Percentiles rank a stretch among this genome's conserved stretches.
These are phyloP conservation scores for Ochlodes sylvanus DNA, from an alignment of 2,888 invertebrate genomes.

Conservation along the genomic window DNA sequence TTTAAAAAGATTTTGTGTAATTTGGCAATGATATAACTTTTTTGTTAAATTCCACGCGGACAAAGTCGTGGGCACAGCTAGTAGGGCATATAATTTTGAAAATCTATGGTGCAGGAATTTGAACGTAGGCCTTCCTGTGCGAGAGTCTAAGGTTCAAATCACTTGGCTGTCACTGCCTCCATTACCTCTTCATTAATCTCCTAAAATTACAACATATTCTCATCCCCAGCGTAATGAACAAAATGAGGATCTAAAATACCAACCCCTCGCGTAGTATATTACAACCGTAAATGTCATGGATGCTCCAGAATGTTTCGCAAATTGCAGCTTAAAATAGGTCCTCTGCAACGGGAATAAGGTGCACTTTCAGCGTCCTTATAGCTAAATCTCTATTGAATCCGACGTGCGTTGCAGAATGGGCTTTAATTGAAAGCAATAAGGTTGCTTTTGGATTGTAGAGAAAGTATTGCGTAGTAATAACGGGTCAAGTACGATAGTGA, in stretches of 20 bases:
- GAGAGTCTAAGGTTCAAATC: too few species aligned
- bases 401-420: slow-evolving; percentile 3
- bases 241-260: slow-evolving; percentile 17
- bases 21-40: too few species aligned
- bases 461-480: slow-evolving; percentile 46
- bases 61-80: too few species aligned
- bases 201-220: not conserved
- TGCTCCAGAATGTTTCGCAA: not conserved
- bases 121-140: too few species aligned
- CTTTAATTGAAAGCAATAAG: not conserved
- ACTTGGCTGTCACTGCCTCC: too few species aligned
- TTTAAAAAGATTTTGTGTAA: too few species aligned
- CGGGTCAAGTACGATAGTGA: slow-evolving; percentile 55
- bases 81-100: too few species aligned
- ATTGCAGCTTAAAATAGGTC: not conserved
- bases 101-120: too few species aligned
- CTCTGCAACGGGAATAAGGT: slow-evolving; percentile 15
- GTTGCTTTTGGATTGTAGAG: slow-evolving; percentile 36
- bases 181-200: not conserved
- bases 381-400: not conserved
- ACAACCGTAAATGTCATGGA: slow-evolving; percentile 12
- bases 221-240: not conserved
- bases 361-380: not conserved
- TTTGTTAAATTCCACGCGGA: too few species aligned
- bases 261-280: slow-evolving; percentile 17